Evolutionary conservation across 2,888 invertebrate species (phyloP).

Genomic region (Plagiodera versicolora): DNA sequence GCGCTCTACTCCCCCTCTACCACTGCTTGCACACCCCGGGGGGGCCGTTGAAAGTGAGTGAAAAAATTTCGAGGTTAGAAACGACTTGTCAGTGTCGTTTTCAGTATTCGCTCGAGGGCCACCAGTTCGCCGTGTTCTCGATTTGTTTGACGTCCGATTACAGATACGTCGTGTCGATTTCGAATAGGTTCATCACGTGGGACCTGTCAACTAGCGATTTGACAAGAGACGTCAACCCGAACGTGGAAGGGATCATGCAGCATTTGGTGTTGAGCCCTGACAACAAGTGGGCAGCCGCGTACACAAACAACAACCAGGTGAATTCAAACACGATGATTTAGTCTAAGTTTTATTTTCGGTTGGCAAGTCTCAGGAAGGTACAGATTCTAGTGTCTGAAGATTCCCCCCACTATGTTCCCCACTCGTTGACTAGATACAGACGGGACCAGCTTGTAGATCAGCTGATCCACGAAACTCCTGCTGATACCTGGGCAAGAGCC

Average conservation of each 20-base stretch:
- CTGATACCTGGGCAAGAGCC: slow-evolving; percentile 17
- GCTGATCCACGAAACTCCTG: slow-evolving; percentile 13
- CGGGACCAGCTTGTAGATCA: slow-evolving; percentile 13
- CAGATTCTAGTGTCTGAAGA: not conserved
- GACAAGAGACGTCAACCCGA: slow-evolving; percentile 89
- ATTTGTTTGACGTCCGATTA: slow-evolving; percentile 88
- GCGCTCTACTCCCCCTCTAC: slow-evolving; percentile 88
- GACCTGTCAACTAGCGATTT: slow-evolving; percentile 95
- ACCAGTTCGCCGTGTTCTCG: slow-evolving; percentile 96
- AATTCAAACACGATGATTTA: not conserved
- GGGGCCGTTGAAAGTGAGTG: slow-evolving; percentile 89
- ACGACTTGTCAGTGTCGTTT: slow-evolving; percentile 35
- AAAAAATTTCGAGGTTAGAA: not conserved
- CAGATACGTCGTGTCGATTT: slow-evolving; percentile 93
- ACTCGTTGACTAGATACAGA: slow-evolving; percentile 13
- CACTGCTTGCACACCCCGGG: slow-evolving; percentile 99
- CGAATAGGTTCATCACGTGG: slow-evolving; percentile 96
- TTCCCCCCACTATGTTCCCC: slow-evolving; percentile 11
- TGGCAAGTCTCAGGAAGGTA: not conserved
- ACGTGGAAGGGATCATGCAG: slow-evolving; percentile 95
- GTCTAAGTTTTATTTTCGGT: not conserved
- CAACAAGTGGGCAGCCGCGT: slow-evolving; percentile 94
- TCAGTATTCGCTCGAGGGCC: slow-evolving; percentile 94
- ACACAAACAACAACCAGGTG: slow-evolving; percentile 90
- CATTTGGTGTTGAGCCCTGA: slow-evolving; percentile 89